A percentile compares a stretch with the other conserved stretches of the same genome.
Conservation (phyloP, 2,888 invertebrate species). For the Drosophila mettleri region DNA sequence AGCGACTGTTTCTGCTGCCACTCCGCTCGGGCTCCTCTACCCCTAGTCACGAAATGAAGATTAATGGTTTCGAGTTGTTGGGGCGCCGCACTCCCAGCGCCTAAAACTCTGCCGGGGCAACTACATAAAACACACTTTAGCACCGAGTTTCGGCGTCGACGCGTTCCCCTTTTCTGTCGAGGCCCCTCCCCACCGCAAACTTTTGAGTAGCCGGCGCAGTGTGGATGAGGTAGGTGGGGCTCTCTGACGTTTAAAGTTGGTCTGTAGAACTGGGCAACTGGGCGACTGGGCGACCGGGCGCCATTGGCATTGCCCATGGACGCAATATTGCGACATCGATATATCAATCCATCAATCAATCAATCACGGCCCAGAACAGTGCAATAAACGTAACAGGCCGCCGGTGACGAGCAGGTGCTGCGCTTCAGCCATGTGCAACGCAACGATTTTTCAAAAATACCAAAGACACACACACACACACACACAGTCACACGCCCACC, state of each 20-base stretch:
- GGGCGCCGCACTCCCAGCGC: slow-evolving; percentile 40
- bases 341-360: slow-evolving; percentile 70
- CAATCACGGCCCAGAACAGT: slow-evolving; percentile 30
- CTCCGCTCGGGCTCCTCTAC: slow-evolving; percentile 11
- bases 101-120: slow-evolving; percentile 67
- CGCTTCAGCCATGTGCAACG: slow-evolving; percentile 30
- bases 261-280: neutral
- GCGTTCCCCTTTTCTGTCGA: slow-evolving; percentile 41
- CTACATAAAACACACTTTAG: slow-evolving; percentile 74
- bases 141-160: slow-evolving; percentile 34
- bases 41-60: slow-evolving; percentile 77
- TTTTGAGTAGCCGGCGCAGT: slow-evolving; percentile 57
- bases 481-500: neutral
- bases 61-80: slow-evolving; percentile 78
- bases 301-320: neutral
- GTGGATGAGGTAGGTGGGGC: slow-evolving; percentile 1
- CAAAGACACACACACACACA: neutral
- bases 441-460: slow-evolving; percentile 68
- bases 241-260: slow-evolving; percentile 49
- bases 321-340: slow-evolving; percentile 73
- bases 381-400: slow-evolving; percentile 35
- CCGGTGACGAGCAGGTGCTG: slow-evolving; percentile 52
- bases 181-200: slow-evolving; percentile 10
- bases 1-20: slow-evolving; percentile 29
- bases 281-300: neutral